Base-by-base conservation (phyloP, 1,140 invertebrate species). In the Holotrichia oblita region DNA sequence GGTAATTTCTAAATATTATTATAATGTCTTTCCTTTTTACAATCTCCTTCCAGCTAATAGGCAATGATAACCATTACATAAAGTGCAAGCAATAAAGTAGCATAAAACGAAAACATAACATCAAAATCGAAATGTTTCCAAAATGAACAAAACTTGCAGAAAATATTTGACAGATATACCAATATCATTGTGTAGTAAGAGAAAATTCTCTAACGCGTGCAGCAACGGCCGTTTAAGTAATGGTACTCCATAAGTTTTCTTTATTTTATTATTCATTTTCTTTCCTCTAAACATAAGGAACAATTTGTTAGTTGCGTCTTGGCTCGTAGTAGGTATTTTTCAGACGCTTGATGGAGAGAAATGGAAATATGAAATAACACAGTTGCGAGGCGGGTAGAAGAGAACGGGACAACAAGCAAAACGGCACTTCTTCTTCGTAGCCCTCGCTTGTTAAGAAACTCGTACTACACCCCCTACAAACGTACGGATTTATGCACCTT, bases 241-340 rank as follows among this genome's bases (percentile, higher is more conserved):
- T 55, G 48, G 48, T 17, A 6, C 6, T 14, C 17, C 48, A 17
- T 55, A 55, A 55, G 48, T 59, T 48, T 41, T n/a, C 41, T 42
- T 42, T 76, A 76, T 76, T 76, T 76, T 76, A 76, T 76, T 76
- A 76, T 76, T 76, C 75, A 76, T 76, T 76, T 59, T 76, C 75
- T 59, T 44, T 42, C 75, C 75, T 48, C 48, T 48, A 48, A 42
- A 76, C 42, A 76, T 44, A 20, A 48, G 48, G 75, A 76, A 76
- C 75, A 76, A 76, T 76, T 76, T 55, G 75, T 76, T 48, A 55
- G 48, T 55, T n/a, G 48, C 48, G 48, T 55, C 14, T 17, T 17
- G 0, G 48, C 14, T 17, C 0, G 12, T 10, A 55, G 14, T 7
- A 17, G 14, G 14, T 44, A 44, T 44, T 44, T 44, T 14, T 14